These are phyloP conservation scores for Pseudochirops cupreus DNA, from an alignment of 2,797 vertebrate species.

Conservation along the genomic window DNA sequence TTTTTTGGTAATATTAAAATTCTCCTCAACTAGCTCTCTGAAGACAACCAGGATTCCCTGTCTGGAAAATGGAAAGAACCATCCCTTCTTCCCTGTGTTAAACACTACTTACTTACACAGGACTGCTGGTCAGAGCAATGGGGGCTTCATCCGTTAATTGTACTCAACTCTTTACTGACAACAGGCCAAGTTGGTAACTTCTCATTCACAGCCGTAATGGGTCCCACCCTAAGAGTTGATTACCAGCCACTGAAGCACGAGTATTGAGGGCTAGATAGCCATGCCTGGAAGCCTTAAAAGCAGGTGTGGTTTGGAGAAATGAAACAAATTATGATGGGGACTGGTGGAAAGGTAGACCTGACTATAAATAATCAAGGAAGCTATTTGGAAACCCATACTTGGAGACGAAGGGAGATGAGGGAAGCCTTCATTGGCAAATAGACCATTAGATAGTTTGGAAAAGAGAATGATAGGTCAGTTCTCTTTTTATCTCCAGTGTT, in stretches of 20 bases:
- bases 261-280: not conserved
- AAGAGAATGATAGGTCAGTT: not conserved
- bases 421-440: not conserved
- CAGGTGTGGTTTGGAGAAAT: not conserved
- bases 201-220: not conserved
- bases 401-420: not conserved
- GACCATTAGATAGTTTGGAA: not conserved
- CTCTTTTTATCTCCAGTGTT: not conserved
- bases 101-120: not conserved
- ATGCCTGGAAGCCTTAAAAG: not conserved
- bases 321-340: not conserved
- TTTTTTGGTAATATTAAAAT: not conserved
- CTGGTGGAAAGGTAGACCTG: not conserved
- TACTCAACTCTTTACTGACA: not conserved
- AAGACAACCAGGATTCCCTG: not conserved
- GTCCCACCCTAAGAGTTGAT: not conserved
- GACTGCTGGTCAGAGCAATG: not conserved
- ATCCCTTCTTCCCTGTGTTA: not conserved
- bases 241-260: not conserved
- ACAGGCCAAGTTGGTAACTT: not conserved
- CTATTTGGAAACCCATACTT: not conserved
- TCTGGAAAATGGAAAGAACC: not conserved
- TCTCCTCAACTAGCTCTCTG: not conserved
- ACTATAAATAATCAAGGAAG: not conserved
- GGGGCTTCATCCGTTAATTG: not conserved